Evolutionary conservation across 2,888 invertebrate species (phyloP).

Genomic region (Copidosoma aretas): DNA sequence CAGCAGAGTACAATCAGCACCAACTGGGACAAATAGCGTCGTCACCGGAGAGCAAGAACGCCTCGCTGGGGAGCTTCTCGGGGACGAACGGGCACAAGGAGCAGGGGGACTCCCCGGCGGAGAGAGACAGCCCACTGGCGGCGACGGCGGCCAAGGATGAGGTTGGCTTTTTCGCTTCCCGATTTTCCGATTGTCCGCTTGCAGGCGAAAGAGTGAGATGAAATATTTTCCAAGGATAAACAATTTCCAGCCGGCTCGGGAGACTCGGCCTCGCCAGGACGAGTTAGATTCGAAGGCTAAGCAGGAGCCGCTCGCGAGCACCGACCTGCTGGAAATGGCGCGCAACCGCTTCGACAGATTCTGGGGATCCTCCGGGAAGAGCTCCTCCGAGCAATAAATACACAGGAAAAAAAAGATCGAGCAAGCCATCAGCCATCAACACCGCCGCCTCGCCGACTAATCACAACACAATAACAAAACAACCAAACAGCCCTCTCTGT

Average conservation of each 20-base stretch:
- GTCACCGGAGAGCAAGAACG: slow-evolving; percentile 62
- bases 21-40: no score
- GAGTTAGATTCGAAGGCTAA: slow-evolving; percentile 63
- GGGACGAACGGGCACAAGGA: slow-evolving; percentile 57
- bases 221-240: background rate
- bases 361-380: slow-evolving; percentile 67
- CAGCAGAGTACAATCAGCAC: slow-evolving; percentile 57
- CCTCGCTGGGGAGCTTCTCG: slow-evolving; percentile 58
- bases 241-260: slow-evolving; percentile 28
- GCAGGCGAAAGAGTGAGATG: background rate
- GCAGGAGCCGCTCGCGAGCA: slow-evolving; percentile 65
- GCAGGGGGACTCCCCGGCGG: slow-evolving; percentile 48
- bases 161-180: slow-evolving; percentile 2
- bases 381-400: slow-evolving; percentile 30
- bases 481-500: no score
- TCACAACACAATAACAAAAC: no score
- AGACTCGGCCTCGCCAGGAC: slow-evolving; percentile 63
- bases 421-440: background rate
- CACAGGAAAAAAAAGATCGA: background rate
- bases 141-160: slow-evolving; percentile 49
- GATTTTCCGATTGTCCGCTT: background rate
- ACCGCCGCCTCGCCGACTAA: no score
- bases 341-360: slow-evolving; percentile 85
- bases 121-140: slow-evolving; percentile 57
- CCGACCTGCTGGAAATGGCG: slow-evolving; percentile 81